Conservation (phyloP, 1,140 invertebrate species). For the Drosophila leontia region DNA sequence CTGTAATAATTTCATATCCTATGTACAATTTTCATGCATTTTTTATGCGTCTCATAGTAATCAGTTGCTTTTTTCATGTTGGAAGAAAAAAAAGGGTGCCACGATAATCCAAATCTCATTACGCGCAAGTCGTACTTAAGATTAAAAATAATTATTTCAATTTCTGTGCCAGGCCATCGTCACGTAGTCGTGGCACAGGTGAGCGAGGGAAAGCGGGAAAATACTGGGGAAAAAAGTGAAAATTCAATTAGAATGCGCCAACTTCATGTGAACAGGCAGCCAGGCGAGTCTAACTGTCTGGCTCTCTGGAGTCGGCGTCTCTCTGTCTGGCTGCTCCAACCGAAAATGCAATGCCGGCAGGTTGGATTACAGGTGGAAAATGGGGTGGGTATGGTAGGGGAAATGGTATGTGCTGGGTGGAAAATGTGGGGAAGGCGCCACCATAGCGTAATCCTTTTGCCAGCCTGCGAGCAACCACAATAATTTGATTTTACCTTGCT, state of each 20-base stretch:
- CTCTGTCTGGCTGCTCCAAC: slow-evolving; percentile 41
- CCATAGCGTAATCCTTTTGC: slow-evolving; percentile 76
- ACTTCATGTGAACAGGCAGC: slow-evolving; percentile 73
- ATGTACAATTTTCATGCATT: slow-evolving; percentile 1
- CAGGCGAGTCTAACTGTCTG: slow-evolving; percentile 75
- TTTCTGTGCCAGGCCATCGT: slow-evolving; percentile 73
- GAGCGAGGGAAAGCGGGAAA: slow-evolving; percentile 11
- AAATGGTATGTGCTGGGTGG: slow-evolving; percentile 2
- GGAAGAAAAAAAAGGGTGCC: slow-evolving; percentile 32
- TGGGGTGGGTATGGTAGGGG: not conserved
- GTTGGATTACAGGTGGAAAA: slow-evolving; percentile 62
- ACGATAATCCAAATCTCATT: slow-evolving; percentile 83
- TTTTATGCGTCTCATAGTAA: slow-evolving; percentile 44
- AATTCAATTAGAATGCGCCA: slow-evolving; percentile 82
- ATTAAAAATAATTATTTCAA: slow-evolving; percentile 84
- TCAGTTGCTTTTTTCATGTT: slow-evolving; percentile 27
- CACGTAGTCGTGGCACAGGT: slow-evolving; percentile 64
- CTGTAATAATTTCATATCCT: not conserved
- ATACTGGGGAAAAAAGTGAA: slow-evolving; percentile 69
- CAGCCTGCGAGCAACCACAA: slow-evolving; percentile 77
- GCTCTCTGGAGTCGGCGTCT: slow-evolving; percentile 38
- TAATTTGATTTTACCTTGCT: slow-evolving; percentile 84
- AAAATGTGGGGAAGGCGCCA: slow-evolving; percentile 19
- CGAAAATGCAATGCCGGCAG: slow-evolving; percentile 72
- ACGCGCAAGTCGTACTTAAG: slow-evolving; percentile 82